phyloP scores from a whole-genome alignment of 2,888 invertebrate species.

The Tachina lurida region DNA sequence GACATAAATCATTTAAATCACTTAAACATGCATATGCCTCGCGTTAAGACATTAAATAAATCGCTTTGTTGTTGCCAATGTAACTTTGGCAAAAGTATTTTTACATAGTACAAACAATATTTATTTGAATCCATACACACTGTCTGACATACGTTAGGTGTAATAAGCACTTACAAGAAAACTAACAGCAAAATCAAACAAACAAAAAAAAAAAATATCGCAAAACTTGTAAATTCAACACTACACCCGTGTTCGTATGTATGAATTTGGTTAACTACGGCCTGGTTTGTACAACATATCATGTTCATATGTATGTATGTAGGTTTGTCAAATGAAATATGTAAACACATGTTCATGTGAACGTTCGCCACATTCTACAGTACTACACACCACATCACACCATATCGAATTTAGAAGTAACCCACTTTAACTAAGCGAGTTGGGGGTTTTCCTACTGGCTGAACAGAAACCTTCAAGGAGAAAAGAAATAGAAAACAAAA shows the following conservation, averaged over 20 bases:
- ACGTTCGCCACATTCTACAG: constrained; percentile 50
- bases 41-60: constrained; percentile 82
- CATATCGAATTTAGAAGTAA: constrained; percentile 45
- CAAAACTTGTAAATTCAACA: constrained; percentile 37
- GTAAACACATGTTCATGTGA: constrained; percentile 29
- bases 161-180: constrained; percentile 41
- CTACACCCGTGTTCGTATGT: background rate
- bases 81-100: constrained; percentile 67
- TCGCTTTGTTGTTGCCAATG: constrained; percentile 81
- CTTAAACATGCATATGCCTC: constrained; percentile 81
- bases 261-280: background rate
- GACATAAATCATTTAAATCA: constrained; percentile 83
- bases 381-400: constrained; percentile 42
- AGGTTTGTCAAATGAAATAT: constrained; percentile 34
- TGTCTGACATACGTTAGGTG: constrained; percentile 37
- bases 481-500: constrained; percentile 3
- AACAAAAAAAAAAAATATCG: background rate
- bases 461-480: constrained; percentile 46
- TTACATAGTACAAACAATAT: constrained; percentile 43
- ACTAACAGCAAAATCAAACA: constrained; percentile 41
- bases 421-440: constrained; percentile 51
- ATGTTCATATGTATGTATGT: constrained; percentile 22
- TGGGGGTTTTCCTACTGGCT: constrained; percentile 30
- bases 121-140: constrained; percentile 43
- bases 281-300: constrained; percentile 11